A percentile compares a stretch with the other conserved stretches of the same genome.
These are phyloP conservation scores for Lipophrys pholis DNA, from an alignment of 2,113 vertebrate genomes.

Conservation along the genomic window DNA sequence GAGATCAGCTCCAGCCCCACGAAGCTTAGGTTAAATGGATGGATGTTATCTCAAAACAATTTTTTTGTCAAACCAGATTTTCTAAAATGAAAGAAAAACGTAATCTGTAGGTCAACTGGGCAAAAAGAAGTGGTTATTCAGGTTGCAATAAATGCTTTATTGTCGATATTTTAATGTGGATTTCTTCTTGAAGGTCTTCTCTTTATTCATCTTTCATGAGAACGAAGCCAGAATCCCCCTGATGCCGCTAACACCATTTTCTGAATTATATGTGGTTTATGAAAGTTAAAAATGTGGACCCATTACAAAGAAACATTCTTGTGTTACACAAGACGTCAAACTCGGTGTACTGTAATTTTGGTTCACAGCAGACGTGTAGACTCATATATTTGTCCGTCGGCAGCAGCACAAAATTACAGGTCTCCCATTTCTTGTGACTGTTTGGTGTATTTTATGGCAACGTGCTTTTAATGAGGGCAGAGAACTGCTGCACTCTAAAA, in stretches of 20 bases:
- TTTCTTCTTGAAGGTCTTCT: slow-evolving; percentile 1
- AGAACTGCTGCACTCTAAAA: slow-evolving; percentile 57
- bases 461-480: slow-evolving; percentile 61
- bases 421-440: slow-evolving; percentile 62
- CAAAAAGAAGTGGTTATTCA: too few relatives aligned
- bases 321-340: slow-evolving; percentile 58
- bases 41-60: too few relatives aligned
- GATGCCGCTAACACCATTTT: slow-evolving; percentile 13
- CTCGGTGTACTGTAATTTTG: slow-evolving; percentile 74
- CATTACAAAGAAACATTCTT: slow-evolving; percentile 58
- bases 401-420: slow-evolving; percentile 77
- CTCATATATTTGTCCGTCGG: slow-evolving; percentile 76
- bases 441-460: slow-evolving; percentile 60
- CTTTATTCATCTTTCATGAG: slow-evolving; percentile 35
- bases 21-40: too few relatives aligned
- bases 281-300: slow-evolving; percentile 57
- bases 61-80: too few relatives aligned
- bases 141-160: too few relatives aligned
- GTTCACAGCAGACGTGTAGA: slow-evolving; percentile 71
- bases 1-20: too few relatives aligned
- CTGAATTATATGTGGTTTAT: slow-evolving; percentile 55
- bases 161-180: too few relatives aligned
- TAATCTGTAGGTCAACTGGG: too few relatives aligned
- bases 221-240: slow-evolving; percentile 16
- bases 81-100: too few relatives aligned